A percentile compares a stretch with the other conserved stretches of the same genome.
Conservation (phyloP, 2,888 invertebrate species). For the Galerucella calmariensis region DNA sequence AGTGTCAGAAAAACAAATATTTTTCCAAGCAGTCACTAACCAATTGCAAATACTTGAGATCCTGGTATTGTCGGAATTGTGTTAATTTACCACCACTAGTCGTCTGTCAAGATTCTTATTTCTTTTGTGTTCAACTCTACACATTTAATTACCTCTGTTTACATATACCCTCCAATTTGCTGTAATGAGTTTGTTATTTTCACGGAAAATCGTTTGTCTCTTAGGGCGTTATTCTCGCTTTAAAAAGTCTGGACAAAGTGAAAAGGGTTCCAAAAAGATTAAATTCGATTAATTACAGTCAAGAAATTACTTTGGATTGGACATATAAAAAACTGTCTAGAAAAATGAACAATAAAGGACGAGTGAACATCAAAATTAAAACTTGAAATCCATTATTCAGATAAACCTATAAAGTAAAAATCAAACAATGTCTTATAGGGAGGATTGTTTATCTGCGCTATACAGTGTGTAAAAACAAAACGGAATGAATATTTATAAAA, state of each 20-base stretch:
- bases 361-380: too few relatives aligned
- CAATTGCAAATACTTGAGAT: background rate
- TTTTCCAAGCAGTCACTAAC: background rate
- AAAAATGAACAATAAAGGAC: too few relatives aligned
- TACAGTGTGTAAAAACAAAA: too few relatives aligned
- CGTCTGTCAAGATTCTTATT: background rate
- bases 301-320: background rate
- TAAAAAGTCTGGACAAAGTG: background rate
- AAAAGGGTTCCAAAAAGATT: background rate
- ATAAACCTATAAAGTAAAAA: too few relatives aligned
- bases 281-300: background rate
- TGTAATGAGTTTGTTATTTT: constrained; percentile 13
- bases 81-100: background rate
- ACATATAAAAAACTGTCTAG: background rate
- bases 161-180: constrained; percentile 35
- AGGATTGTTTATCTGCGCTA: too few relatives aligned
- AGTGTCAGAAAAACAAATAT: background rate
- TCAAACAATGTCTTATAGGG: too few relatives aligned
- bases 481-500: too few relatives aligned
- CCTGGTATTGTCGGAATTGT: background rate
- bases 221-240: background rate
- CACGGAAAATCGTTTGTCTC: background rate
- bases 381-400: too few relatives aligned
- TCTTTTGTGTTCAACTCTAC: background rate
- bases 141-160: constrained; percentile 41